Conservation (phyloP, 2,797 vertebrate species). For the Mallotus villosus region DNA sequence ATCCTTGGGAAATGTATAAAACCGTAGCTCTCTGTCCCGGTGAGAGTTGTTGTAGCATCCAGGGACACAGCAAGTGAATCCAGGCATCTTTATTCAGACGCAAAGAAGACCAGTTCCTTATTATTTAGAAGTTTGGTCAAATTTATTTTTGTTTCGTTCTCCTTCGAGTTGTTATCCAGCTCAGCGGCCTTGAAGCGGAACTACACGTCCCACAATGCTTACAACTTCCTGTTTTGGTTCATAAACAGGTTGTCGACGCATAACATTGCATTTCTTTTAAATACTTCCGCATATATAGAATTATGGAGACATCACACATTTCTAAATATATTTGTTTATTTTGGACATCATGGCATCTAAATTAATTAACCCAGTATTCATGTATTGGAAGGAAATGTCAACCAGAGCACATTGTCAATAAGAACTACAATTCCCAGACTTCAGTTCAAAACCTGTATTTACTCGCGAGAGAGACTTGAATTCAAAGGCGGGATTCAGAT, state of each 20-base stretch:
- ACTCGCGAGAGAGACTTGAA: constrained; percentile 30
- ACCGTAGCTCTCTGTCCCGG: constrained; percentile 90
- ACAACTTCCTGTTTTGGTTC: constrained; percentile 81
- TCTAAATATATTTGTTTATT: not conserved
- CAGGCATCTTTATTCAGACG: constrained; percentile 80
- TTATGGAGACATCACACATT: not conserved
- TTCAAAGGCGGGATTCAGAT: constrained; percentile 26
- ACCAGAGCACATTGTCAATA: not conserved
- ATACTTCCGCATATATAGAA: not conserved
- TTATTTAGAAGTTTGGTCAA: constrained; percentile 44
- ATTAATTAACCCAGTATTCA: not conserved
- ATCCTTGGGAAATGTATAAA: constrained; percentile 98
- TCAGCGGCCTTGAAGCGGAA: constrained; percentile 78
- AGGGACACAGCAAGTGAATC: constrained; percentile 98
- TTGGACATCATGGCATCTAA: not conserved
- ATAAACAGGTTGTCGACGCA: not conserved
- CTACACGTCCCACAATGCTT: constrained; percentile 84
- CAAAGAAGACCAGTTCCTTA: not conserved
- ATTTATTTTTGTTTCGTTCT: constrained; percentile 75
- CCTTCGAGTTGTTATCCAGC: constrained; percentile 67
- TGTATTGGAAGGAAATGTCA: not conserved
- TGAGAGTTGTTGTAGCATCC: constrained; percentile 98
- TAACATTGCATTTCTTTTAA: not conserved
- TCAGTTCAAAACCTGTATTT: not conserved
- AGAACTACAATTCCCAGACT: constrained; percentile 1